These are phyloP conservation scores for Venusia cambrica DNA, from an alignment of 2,888 invertebrate genomes.

Conservation along the genomic window DNA sequence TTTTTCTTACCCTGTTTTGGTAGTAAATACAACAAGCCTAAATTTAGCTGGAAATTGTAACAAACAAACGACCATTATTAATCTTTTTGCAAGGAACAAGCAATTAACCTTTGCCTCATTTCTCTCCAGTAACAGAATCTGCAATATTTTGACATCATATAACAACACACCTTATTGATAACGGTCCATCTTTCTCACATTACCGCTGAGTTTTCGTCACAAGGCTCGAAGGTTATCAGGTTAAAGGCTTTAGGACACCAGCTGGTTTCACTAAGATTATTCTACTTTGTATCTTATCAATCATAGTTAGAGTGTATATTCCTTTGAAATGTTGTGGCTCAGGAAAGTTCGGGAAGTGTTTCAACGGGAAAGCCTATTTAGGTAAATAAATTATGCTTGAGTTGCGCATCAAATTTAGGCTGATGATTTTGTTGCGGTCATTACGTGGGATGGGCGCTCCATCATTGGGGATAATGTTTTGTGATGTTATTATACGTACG, in stretches of 20 bases:
- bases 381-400: slow-evolving; percentile 32
- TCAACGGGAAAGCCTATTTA: slow-evolving; percentile 6
- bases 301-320: too few species aligned
- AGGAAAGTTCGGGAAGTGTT: too few species aligned
- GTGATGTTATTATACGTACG: slow-evolving; percentile 9
- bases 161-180: slow-evolving; percentile 36
- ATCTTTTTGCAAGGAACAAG: too few species aligned
- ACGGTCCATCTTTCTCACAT: slow-evolving; percentile 33
- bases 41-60: too few species aligned
- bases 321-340: too few species aligned
- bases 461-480: slow-evolving; percentile 15
- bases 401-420: slow-evolving; percentile 31
- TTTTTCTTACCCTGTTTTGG: too few species aligned
- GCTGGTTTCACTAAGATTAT: too few species aligned
- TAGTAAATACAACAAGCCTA: too few species aligned
- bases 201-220: slow-evolving; percentile 37
- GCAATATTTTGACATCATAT: slow-evolving; percentile 29
- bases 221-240: slow-evolving; percentile 53
- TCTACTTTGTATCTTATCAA: too few species aligned
- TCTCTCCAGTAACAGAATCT: slow-evolving; percentile 6
- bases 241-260: slow-evolving; percentile 36
- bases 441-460: slow-evolving; percentile 12
- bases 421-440: slow-evolving; percentile 31
- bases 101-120: slow-evolving; percentile 1
- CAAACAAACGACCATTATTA: too few species aligned